Evolutionary conservation across 2,113 vertebrate species (phyloP).

Genomic region (Heterotis niloticus): DNA sequence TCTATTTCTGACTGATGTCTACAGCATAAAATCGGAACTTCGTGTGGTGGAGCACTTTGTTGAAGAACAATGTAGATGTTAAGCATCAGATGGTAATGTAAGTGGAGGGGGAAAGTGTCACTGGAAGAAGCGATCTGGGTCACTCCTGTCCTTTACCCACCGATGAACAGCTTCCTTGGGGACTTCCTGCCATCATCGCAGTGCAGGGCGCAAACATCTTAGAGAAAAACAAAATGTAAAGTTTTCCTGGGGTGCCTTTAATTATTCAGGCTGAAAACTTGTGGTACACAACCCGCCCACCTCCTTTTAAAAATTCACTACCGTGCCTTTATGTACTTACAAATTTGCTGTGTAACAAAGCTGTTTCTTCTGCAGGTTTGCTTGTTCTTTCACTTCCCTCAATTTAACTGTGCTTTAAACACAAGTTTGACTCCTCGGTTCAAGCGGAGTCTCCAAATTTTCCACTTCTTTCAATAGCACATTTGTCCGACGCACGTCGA

Average conservation of each 20-base stretch:
- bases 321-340: not conserved
- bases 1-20: not conserved
- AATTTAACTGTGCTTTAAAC: no score
- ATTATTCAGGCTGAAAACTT: conserved; percentile 8
- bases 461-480: no score
- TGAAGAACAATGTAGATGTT: not conserved
- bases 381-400: no score
- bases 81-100: not conserved
- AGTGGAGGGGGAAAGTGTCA: not conserved
- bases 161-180: not conserved
- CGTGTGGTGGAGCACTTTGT: not conserved
- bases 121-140: not conserved
- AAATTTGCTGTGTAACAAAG: no score
- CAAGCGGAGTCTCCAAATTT: no score
- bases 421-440: no score
- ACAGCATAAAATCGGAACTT: not conserved
- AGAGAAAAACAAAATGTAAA: not conserved
- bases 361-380: no score
- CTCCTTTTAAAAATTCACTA: not conserved
- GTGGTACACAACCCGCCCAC: not conserved
- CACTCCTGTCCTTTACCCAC: not conserved
- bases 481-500: no score
- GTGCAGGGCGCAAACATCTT: not conserved
- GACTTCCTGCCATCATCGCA: not conserved
- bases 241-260: not conserved